Evolutionary conservation across 2,113 vertebrate genomes (phyloP), one percentile per base, ranked within the genome.

Genomic region (Larimichthys crocea): DNA sequence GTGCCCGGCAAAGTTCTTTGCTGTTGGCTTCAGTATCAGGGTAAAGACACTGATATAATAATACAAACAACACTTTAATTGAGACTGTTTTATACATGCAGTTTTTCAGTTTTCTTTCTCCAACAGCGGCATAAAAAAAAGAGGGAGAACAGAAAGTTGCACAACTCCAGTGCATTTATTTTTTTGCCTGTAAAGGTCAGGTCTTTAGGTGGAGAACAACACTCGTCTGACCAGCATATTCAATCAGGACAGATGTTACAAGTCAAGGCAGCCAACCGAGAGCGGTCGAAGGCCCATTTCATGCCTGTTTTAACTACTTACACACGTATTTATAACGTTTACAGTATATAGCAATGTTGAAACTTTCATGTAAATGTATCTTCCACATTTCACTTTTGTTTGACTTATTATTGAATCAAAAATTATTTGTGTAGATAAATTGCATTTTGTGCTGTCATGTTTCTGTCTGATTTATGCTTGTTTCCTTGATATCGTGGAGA

Each of bases 21-120:
- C 93, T n/a, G 87, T 85, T 29, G 92, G 93, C 72, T 95, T 95
- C 89, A 94, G 92, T 17, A 1, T 92, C 74, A 93, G 94, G 89
- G 90, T 94, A 93, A 92, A 77, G 5, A 66, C 46, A n/a, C 12
- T 0, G 15, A 70, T 16, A 20, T 24, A 10, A 35, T 12, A 1
- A 35, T 24, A n/a, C 4, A 26, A 42, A 31, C 29, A 35, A 40
- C 31, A 40, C 31, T 31, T 31, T n/a, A n/a, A 31, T 31, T 31
- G 31, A n/a, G 31, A 8, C 35, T 57, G 22, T 31, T 11, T 53
- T 15, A 31, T 17, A n/a, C 29, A 11, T 69, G 1, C 31, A 17
- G 5, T 26, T 8, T 20, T 20, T 24, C 3, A 1, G 35, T 53
- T 52, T 52, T 35, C 16, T 8, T 5, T 16, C 14, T 24, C 50